Evolutionary conservation across 2,797 vertebrate species (phyloP).

Genomic region (Rhynchonycteris naso): DNA sequence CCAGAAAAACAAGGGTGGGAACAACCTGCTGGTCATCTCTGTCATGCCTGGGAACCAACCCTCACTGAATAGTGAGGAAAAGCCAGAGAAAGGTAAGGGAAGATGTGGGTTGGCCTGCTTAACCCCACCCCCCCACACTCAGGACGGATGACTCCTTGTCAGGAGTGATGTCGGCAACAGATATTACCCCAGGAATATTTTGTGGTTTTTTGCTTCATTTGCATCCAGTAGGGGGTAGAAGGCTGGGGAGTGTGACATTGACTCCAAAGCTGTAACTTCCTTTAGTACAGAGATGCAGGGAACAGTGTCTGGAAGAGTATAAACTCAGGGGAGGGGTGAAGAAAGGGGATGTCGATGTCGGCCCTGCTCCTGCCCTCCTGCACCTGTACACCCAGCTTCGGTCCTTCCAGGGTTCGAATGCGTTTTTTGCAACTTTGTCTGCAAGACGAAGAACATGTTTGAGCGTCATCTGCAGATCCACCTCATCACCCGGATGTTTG

Average conservation of each 20-base stretch:
- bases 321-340: neutral
- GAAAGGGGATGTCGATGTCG: neutral
- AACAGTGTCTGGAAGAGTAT: neutral
- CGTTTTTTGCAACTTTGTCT: conserved; percentile 99
- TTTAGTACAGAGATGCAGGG: neutral
- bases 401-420: conserved; percentile 95
- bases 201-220: neutral
- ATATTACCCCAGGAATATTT: neutral
- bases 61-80: conserved; percentile 93
- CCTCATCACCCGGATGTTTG: conserved; percentile 99
- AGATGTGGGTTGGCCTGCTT: neutral
- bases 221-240: neutral
- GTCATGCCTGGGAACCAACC: conserved; percentile 94
- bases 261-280: neutral
- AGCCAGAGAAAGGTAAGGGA: conserved; percentile 94
- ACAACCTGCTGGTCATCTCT: conserved; percentile 94
- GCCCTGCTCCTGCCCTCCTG: conserved; percentile 23
- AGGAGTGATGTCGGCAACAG: neutral
- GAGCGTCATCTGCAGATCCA: conserved; percentile 99
- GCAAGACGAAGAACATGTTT: conserved; percentile 99
- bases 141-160: neutral
- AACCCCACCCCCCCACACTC: neutral
- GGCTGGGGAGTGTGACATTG: neutral
- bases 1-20: conserved; percentile 92
- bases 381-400: conserved; percentile 71